These are phyloP conservation scores for Barnardius zonarius DNA, from an alignment of 2,113 vertebrate species.

Conservation along the genomic window DNA sequence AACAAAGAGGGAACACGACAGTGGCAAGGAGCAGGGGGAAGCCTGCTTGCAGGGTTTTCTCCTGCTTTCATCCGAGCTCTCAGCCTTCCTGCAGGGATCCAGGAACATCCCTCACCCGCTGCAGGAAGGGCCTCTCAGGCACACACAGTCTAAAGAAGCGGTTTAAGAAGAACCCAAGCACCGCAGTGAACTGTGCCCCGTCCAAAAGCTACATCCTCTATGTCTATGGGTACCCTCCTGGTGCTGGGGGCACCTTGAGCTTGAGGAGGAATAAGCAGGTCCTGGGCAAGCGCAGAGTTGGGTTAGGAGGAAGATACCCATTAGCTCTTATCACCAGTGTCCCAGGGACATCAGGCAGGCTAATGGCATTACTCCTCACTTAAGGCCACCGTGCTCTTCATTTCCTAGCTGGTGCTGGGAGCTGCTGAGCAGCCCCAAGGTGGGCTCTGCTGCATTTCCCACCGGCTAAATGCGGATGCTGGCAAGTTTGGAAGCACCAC, in stretches of 20 bases:
- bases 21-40: slow-evolving; percentile 28
- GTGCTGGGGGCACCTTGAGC: neutral
- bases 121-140: neutral
- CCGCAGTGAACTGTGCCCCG: neutral
- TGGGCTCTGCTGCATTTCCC: neutral
- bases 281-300: neutral
- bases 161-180: neutral
- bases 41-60: neutral
- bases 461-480: neutral
- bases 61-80: slow-evolving; percentile 48
- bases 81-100: slow-evolving; percentile 59
- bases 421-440: neutral
- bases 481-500: neutral
- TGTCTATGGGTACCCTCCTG: accelerated
- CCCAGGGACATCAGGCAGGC: neutral
- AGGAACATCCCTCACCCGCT: slow-evolving; percentile 49
- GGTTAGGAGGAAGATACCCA: neutral
- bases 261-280: neutral
- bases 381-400: neutral
- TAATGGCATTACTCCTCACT: slow-evolving; percentile 22
- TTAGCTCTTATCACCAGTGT: neutral
- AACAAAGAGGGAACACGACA: slow-evolving; percentile 46
- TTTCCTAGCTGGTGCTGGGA: neutral
- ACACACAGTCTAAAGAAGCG: neutral
- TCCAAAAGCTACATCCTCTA: neutral